phyloP scores from a whole-genome alignment of 1,140 invertebrate species.

The Drosophila willistoni region DNA sequence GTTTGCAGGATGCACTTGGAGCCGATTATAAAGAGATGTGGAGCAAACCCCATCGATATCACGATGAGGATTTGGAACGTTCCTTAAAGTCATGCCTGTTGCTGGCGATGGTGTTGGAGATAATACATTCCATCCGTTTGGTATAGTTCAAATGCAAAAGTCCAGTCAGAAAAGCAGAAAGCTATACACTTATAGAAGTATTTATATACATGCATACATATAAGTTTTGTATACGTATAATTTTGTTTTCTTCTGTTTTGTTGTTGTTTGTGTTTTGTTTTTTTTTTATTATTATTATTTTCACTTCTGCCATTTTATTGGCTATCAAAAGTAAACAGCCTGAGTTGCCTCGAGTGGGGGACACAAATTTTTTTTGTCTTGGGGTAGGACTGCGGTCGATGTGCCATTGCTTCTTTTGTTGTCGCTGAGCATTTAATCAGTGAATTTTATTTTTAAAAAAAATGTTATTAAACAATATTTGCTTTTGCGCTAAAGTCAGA shows the following conservation, averaged over 20 bases:
- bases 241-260: neutral
- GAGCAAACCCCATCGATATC: constrained; percentile 8
- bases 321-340: constrained; percentile 47
- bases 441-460: constrained; percentile 76
- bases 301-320: constrained; percentile 22
- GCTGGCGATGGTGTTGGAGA: constrained; percentile 34
- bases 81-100: neutral
- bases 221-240: neutral
- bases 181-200: neutral
- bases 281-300: neutral
- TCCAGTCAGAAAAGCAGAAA: neutral
- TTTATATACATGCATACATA: neutral
- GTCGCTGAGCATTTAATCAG: constrained; percentile 64
- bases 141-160: neutral
- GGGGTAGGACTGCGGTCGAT: constrained; percentile 63
- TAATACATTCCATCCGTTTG: constrained; percentile 14
- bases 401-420: constrained; percentile 43
- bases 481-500: constrained; percentile 69
- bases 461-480: constrained; percentile 81
- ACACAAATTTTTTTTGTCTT: constrained; percentile 59
- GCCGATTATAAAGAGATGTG: constrained; percentile 32
- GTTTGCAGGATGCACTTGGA: constrained; percentile 35
- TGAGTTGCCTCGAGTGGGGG: constrained; percentile 19
- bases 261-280: no score
- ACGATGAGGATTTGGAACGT: neutral